Conservation (phyloP, 2,888 invertebrate genomes). For the Leptinotarsa juncta region DNA sequence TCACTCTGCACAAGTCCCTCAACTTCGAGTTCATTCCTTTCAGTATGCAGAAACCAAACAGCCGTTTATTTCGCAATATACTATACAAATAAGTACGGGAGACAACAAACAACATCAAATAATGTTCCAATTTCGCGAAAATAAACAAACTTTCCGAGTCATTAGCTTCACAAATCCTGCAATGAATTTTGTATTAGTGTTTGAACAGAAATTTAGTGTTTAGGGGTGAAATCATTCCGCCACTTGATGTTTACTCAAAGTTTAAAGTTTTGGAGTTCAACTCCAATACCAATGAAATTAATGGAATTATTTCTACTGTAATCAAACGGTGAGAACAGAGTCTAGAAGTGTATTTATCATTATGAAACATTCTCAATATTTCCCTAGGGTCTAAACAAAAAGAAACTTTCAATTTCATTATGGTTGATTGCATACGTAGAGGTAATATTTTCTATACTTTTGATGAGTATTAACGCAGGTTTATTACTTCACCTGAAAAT, state of each 20-base stretch:
- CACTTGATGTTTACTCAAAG: conserved; percentile 40
- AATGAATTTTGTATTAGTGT: conserved; percentile 45
- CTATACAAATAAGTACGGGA: conserved; percentile 32
- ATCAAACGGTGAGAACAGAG: not conserved
- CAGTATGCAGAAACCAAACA: not conserved
- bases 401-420: too few relatives aligned
- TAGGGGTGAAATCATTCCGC: conserved; percentile 37
- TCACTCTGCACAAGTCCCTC: not conserved
- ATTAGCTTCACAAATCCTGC: conserved; percentile 44
- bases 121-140: conserved; percentile 41
- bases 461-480: too few relatives aligned
- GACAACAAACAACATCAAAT: conserved; percentile 42
- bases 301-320: not conserved
- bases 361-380: not conserved
- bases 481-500: too few relatives aligned
- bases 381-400: too few relatives aligned
- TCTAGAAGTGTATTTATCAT: not conserved
- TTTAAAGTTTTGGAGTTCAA: conserved; percentile 6
- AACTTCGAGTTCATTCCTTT: not conserved
- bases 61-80: conserved; percentile 11
- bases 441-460: too few relatives aligned
- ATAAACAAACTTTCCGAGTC: conserved; percentile 42
- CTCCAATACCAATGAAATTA: conserved; percentile 8
- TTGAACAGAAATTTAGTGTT: conserved; percentile 42
- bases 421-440: too few relatives aligned